Percentiles rank a stretch among this genome's conserved stretches.
Evolutionary conservation across 2,888 invertebrate genomes (phyloP).

Genomic region (Caenorhabditis sp.): DNA sequence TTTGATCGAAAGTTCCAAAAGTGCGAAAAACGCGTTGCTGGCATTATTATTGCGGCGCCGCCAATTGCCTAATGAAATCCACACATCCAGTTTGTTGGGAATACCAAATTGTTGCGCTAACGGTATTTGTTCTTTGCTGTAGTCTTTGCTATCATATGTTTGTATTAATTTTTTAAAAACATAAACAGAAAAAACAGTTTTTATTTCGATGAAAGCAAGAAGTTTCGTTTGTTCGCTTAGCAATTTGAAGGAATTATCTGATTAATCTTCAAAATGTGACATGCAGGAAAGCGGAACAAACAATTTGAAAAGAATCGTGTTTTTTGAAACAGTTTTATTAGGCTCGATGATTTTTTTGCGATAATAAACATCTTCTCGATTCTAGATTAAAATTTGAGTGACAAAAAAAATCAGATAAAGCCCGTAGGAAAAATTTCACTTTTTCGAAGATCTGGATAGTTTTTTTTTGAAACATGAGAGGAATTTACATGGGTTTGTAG

Average conservation of each 20-base stretch:
- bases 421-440: not conserved
- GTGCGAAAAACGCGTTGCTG: not conserved
- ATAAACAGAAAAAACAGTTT: too few relatives aligned
- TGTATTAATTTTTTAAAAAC: not conserved
- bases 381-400: not conserved
- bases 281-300: not conserved
- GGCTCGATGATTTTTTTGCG: not conserved
- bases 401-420: not conserved
- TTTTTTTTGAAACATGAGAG: too few relatives aligned
- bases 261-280: not conserved
- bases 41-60: not conserved
- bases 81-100: not conserved
- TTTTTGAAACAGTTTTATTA: not conserved
- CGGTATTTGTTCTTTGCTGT: not conserved
- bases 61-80: not conserved
- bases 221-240: not conserved
- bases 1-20: not conserved
- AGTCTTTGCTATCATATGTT: conserved; percentile 7
- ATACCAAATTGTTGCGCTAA: not conserved
- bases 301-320: conserved; percentile 2
- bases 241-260: conserved; percentile 1
- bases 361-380: not conserved
- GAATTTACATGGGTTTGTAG: too few relatives aligned
- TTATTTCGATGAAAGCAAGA: too few relatives aligned
- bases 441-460: too few relatives aligned